Conservation (phyloP, 2,888 invertebrate genomes). For the Napeogenes inachia region DNA sequence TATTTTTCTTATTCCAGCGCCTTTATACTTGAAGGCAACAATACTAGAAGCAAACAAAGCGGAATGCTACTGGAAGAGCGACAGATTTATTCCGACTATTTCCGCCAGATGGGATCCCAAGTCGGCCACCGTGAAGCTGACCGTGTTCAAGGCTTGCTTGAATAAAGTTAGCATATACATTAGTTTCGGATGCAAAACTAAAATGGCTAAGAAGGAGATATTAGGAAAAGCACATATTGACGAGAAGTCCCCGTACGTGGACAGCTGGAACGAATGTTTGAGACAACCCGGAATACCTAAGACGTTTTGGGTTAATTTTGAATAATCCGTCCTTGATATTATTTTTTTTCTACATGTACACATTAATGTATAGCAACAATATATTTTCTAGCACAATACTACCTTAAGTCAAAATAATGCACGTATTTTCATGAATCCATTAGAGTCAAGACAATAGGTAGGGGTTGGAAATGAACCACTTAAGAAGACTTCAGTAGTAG, state of each 20-base stretch:
- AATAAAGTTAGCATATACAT: constrained; percentile 81
- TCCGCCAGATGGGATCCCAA: constrained; percentile 86
- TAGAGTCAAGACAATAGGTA: too few species aligned
- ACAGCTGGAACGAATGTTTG: constrained; percentile 80
- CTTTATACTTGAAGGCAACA: constrained; percentile 86
- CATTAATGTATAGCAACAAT: too few species aligned
- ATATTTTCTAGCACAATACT: too few species aligned
- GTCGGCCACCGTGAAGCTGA: constrained; percentile 79
- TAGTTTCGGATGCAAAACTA: constrained; percentile 81
- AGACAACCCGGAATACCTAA: constrained; percentile 74
- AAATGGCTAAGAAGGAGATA: constrained; percentile 82
- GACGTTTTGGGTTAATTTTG: constrained; percentile 79
- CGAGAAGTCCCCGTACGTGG: constrained; percentile 75
- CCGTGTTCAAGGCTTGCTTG: constrained; percentile 79
- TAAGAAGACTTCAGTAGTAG: too few species aligned
- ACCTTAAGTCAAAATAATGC: too few species aligned
- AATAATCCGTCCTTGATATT: constrained; percentile 31
- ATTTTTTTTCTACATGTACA: too few species aligned
- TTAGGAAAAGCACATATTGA: constrained; percentile 82
- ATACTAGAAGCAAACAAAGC: constrained; percentile 82
- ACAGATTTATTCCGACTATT: constrained; percentile 84
- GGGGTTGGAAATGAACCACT: too few species aligned
- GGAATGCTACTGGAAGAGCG: constrained; percentile 83
- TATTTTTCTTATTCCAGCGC: constrained; percentile 58
- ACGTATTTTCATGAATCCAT: too few species aligned